Conservation (phyloP, 2,888 invertebrate species). For the Bibio marci region DNA sequence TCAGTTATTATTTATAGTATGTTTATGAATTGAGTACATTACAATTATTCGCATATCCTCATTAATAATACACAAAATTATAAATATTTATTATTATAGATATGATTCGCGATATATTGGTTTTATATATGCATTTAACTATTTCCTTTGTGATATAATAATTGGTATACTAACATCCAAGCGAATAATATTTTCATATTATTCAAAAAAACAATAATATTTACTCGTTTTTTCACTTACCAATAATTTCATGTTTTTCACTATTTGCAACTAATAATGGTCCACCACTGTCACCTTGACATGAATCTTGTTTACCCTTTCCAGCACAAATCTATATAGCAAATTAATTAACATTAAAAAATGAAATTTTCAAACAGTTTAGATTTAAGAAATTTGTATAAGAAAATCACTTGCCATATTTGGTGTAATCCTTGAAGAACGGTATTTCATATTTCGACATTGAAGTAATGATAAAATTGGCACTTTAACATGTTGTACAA, state of each 20-base stretch:
- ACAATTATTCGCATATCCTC: too few relatives aligned
- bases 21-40: too few relatives aligned
- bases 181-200: too few relatives aligned
- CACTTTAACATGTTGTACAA: slow-evolving; percentile 70
- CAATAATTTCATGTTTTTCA: slow-evolving; percentile 63
- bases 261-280: slow-evolving; percentile 59
- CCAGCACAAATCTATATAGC: slow-evolving; percentile 55
- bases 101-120: too few relatives aligned
- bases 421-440: slow-evolving; percentile 61
- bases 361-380: background rate
- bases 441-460: slow-evolving; percentile 69
- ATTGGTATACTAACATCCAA: too few relatives aligned
- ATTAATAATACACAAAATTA: too few relatives aligned
- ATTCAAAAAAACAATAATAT: slow-evolving; percentile 2
- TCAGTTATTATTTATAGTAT: too few relatives aligned
- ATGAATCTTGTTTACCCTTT: slow-evolving; percentile 63
- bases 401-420: slow-evolving; percentile 42
- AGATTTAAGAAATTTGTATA: background rate
- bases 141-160: too few relatives aligned
- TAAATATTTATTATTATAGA: too few relatives aligned
- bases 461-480: slow-evolving; percentile 64
- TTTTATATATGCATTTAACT: too few relatives aligned
- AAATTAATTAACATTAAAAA: background rate
- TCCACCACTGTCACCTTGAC: slow-evolving; percentile 79
- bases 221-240: slow-evolving; percentile 29